Evolutionary conservation across 2,113 vertebrate species (phyloP), one percentile per base, ranked within the genome.

Genomic region (Taurulus bubalis): DNA sequence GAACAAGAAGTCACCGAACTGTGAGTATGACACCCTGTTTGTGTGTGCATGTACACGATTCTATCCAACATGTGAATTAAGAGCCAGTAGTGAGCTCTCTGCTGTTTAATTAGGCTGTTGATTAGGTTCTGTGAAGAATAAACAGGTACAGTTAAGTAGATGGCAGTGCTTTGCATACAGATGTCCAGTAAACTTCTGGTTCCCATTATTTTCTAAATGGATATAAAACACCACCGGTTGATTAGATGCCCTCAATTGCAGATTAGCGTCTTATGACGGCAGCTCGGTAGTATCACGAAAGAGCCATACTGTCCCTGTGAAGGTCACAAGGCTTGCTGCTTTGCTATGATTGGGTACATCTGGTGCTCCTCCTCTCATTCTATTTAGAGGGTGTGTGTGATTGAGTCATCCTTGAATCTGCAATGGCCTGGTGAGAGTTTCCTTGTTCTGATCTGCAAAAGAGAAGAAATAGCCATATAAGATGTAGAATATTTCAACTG

Each of bases 1-100:
- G 98, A 99, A 84, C 98, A 99, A 94, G 98, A 99, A 94, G 98
- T 99, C 45, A 96, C 98, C 0, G 98, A 99, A 87, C 95, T 99
- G 98, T 99, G 84, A 98, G 98, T 99, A 95, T 88, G 40, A 0
- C 30, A 28, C 60, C 45, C 7, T 14, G 6, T 40, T 60, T 83
- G 5, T 67, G 12, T 47, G 11, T 75, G 24, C 2, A 3, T 34
- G 11, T 45, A 64, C 12, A 20, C 1, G 0, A 8, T 28, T 45
- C 7, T 49, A 26, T 51, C 11, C 24, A 56, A 7, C 22, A 4
- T 7, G 10, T 67, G 12, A 53, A 78, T 20, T 24, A 40, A 63
- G 30, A 62, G 7, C 36, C 16, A 22, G 49, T n/a, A 0, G 11
- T 40, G 10, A 12, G 8, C 18, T 47, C 16, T 18, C 5, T 59